Base-by-base conservation (phyloP, 2,113 vertebrate species). In the Actinemys pallida region DNA sequence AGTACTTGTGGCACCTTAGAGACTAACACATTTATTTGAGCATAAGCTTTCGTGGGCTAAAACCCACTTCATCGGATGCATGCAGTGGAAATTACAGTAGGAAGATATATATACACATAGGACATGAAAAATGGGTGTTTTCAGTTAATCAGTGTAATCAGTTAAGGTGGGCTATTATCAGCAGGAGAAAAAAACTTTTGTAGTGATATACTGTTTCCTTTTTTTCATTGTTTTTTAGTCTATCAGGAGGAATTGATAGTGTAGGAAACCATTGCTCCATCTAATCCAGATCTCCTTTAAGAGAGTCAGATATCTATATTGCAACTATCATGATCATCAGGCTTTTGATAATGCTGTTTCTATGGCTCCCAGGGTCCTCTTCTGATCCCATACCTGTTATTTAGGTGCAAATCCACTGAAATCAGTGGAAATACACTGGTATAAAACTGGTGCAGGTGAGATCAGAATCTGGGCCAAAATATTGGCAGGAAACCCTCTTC, bases 361-460 rank as follows among this genome's bases (percentile, higher is more conserved):
- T 76, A 45, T 42, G 25, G 42, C 10, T 76, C 20, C 42, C 11
- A 75, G 69, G 6, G 11, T 24, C 11, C 6, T 17, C 6, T 76
- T 27, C 75, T 47, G 22, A 29, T 45, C 75, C 39, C 6, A 47
- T 27, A 14, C 25, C 20, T 25, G 75, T 76, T 45, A 47, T 47
- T 76, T 76, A 92, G 83, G 72, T 69, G 3, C 24, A 72, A 94
- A 52, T 1, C 62, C 69, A 27, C 12, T 47, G 14, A 49, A 19
- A 1, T 19, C 42, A 83, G 49, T 90, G 79, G 49, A 90, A 76
- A 56, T 42, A 31, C 27, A 92, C 49, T 39, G 53, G 89, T 39
- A 14, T 93, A 8, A 93, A 6, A 69, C 2, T n/a, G 53, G 22
- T 0, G 0, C 1, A 47, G 87, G 45, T 47, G 42, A 45, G 39